Evolutionary conservation across 2,113 vertebrate species (phyloP).

Genomic region (Rhabdomys dilectus): DNA sequence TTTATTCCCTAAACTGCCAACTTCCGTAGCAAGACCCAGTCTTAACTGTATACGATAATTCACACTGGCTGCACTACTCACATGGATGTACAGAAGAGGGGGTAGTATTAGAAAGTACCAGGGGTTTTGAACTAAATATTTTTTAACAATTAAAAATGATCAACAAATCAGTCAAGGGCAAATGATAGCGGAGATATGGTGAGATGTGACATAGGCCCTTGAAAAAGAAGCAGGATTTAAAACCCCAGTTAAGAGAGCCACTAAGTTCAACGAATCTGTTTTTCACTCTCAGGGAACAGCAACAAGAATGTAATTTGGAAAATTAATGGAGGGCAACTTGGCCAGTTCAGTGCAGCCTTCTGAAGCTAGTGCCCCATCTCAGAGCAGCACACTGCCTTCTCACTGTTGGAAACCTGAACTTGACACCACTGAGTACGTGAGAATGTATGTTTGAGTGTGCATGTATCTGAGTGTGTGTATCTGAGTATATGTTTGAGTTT

Average conservation of each 20-base stretch:
- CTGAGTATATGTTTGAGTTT: no score
- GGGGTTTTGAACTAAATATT: not conserved
- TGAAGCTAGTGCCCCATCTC: not conserved
- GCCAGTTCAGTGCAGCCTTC: not conserved
- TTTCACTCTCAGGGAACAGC: conserved; percentile 21
- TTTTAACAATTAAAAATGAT: conserved; percentile 50
- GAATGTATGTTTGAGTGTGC: not conserved
- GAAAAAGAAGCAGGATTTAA: conserved; percentile 60
- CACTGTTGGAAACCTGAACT: conserved; percentile 6
- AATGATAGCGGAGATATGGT: not conserved
- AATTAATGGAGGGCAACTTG: conserved; percentile 52
- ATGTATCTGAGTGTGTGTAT: not conserved
- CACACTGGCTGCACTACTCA: not conserved
- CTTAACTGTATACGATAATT: not conserved
- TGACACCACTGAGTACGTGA: not conserved
- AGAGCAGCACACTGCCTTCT: not conserved
- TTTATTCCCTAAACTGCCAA: conserved; percentile 54
- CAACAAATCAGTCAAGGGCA: not conserved
- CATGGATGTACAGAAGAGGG: not conserved
- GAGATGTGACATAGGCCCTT: conserved; percentile 58
- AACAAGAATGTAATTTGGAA: conserved; percentile 61
- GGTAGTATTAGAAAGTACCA: not conserved
- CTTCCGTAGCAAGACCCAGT: conserved; percentile 53
- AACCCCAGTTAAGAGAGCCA: conserved; percentile 54
- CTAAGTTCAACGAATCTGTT: conserved; percentile 57